Base-by-base conservation (phyloP, 1,140 invertebrate genomes). In the Coenobita brevimanus region DNA sequence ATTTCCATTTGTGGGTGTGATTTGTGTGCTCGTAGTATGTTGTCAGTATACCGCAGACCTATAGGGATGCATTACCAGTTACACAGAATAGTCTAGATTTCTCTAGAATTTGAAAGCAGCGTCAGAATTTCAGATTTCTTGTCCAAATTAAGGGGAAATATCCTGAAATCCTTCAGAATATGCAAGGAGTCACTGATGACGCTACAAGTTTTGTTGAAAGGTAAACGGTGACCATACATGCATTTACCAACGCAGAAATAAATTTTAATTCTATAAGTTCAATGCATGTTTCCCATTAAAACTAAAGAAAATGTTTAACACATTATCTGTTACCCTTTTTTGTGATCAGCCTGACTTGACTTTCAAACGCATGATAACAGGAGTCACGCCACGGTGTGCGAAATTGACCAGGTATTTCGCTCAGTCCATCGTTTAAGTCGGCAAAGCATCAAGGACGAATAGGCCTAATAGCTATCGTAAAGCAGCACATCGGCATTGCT, bases 401-500 rank as follows among this genome's bases (percentile, higher is more conserved):
- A 57, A 57, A 10, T 57, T 57, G 13, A n/a, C 54, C 54, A 57
- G 10, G 54, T 57, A 57, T 13, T 57, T 57, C n/a, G 54, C n/a
- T 57, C 54, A 57, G 13, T 57, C 54, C 54, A 57, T 57, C 54
- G n/a, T 13, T 57, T 57, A 57, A n/a, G 54, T 13, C 54, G n/a
- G 54, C 54, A 57, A 57, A 57, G 54, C 54, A 57, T 57, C 10
- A 57, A 57, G n/a, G n/a, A 57, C 54, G 54, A 57, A 57, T 57
- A 57, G 54, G 54, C 54, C 54, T 13, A 57, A 57, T 57, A 57
- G n/a, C 54, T 57, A 57, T n/a, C 54, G 54, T 57, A 10, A 57
- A 57, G 54, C 54, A 57, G 54, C 54, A 57, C 54, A 57, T 57
- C 54, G 54, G 54, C 54, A 57, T 57, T n/a, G n/a, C 54, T 57